These are phyloP conservation scores for Chascanopsetta lugubris DNA, from an alignment of 2,113 vertebrate genomes.

Conservation along the genomic window DNA sequence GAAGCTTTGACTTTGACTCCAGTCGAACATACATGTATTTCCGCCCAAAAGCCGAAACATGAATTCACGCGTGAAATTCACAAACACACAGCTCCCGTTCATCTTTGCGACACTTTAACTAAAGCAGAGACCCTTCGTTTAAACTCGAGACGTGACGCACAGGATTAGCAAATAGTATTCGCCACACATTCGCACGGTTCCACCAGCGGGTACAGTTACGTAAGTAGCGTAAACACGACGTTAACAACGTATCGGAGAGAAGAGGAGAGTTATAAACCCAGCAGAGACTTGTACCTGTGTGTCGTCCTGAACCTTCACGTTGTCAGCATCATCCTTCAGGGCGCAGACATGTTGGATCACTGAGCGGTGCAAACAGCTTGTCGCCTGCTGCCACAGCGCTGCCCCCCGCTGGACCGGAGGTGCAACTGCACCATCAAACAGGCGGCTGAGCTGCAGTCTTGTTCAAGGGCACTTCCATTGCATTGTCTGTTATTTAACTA, in stretches of 20 bases:
- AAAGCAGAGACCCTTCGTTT: neutral
- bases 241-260: fast-evolving
- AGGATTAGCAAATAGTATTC: conserved; percentile 3
- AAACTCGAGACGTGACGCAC: neutral
- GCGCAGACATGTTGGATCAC: conserved; percentile 74
- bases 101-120: too few relatives aligned
- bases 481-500: neutral
- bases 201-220: neutral
- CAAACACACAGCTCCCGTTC: neutral
- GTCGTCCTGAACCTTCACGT: conserved; percentile 64
- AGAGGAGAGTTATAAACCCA: too few relatives aligned
- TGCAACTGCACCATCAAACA: neutral
- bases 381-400: neutral
- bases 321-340: conserved; percentile 52
- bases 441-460: neutral
- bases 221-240: fast-evolving
- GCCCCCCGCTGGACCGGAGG: conserved; percentile 65
- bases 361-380: neutral
- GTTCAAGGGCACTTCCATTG: neutral
- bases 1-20: neutral
- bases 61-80: neutral
- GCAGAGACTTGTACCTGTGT: too few relatives aligned
- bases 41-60: too few relatives aligned
- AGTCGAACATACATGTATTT: too few relatives aligned
- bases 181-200: neutral